Base-by-base conservation (phyloP, 53 echinoderm and acorn worm species). In the Hippasteria phrygiana region DNA sequence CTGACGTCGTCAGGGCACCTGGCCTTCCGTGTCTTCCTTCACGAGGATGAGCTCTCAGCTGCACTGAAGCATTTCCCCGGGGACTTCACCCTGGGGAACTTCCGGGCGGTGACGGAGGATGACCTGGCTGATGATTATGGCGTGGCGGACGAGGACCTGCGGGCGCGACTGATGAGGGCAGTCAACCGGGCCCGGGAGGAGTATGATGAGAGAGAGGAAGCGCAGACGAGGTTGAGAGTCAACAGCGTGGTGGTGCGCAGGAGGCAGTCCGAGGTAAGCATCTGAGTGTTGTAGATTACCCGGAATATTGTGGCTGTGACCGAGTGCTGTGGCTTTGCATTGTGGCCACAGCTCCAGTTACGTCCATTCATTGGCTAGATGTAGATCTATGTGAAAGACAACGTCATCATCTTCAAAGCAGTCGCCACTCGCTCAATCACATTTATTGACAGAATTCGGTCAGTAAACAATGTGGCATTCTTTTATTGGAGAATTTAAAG, bases 21-120 rank as follows among this genome's bases (percentile, higher is more conserved):
- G n/a, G 75, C 92, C n/a, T 95, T 96, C 88, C 90, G 91, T 64
- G 64, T 65, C 42, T 97, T 94, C 75, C 87, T 97, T 16, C 71
- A 80, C 20, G 92, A 91, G 54, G 91, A 94, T 54, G 83, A 75
- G 35, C 89, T 97, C 45, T 80, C 91, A 3, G 77, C 81, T 74
- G 77, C 88, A 43, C 70, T 95, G 43, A 66, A 66, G 20, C 88
- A 74, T 69, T 97, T 97, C 62, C 92, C 97, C 17, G 43, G 38
- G 10, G 95, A 95, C 78, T 95, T 94, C 88, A 97, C 95, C 24
- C 63, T 97, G 87, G 97, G 94, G 18, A 90, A 95, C 54, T 97
- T 97, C 87, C 92, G 95, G 37, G 97, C 95, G 35, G 54, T 95
- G 56, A 97, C 97, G 14, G 97, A 97, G 76, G 97, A 97, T 78